Evolutionary conservation across 1,140 invertebrate genomes (phyloP).

Genomic region (Adoxophyes honmai): DNA sequence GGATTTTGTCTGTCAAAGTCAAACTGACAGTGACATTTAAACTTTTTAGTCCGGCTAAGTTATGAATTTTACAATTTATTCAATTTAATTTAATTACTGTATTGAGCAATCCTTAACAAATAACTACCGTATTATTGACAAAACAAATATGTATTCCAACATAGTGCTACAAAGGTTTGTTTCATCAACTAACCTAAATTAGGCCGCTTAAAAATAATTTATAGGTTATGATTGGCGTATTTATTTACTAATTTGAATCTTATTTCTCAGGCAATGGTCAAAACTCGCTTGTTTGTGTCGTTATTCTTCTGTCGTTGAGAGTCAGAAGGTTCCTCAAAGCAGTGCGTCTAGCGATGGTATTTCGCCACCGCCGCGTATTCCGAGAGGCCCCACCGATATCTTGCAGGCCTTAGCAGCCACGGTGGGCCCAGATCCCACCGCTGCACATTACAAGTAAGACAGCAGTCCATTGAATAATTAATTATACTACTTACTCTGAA

Average conservation of each 20-base stretch:
- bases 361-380: slow-evolving; percentile 81
- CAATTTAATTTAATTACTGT: too few relatives aligned
- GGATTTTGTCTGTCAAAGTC: too few relatives aligned
- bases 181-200: too few relatives aligned
- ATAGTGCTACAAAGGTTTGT: slow-evolving; percentile 10
- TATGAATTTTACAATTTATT: too few relatives aligned
- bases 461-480: too few relatives aligned
- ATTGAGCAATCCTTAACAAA: too few relatives aligned
- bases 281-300: slow-evolving; percentile 51
- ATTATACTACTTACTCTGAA: too few relatives aligned
- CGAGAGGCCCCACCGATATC: slow-evolving; percentile 88
- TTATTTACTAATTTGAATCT: background rate
- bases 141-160: slow-evolving; percentile 10
- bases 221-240: background rate
- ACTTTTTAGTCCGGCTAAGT: too few relatives aligned
- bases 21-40: too few relatives aligned
- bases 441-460: slow-evolving; percentile 86
- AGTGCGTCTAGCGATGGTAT: slow-evolving; percentile 57
- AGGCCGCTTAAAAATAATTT: background rate
- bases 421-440: slow-evolving; percentile 85
- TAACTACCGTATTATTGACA: too few relatives aligned
- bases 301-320: slow-evolving; percentile 48
- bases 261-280: slow-evolving; percentile 48
- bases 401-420: slow-evolving; percentile 87
- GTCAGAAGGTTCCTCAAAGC: slow-evolving; percentile 51